Conservation (phyloP, 2,888 invertebrate genomes). For the Leucania comma region DNA sequence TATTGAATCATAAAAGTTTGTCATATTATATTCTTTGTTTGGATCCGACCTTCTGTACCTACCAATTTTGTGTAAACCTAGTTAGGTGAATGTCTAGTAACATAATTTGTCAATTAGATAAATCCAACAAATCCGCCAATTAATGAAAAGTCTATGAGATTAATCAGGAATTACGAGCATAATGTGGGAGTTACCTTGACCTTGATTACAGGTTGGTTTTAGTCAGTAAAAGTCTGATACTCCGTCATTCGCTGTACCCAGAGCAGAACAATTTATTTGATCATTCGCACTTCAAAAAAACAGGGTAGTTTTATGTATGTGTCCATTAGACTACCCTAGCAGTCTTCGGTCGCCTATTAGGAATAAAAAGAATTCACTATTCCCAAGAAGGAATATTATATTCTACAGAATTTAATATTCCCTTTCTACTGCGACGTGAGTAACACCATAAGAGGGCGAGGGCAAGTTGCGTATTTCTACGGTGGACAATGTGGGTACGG, state of each 20-base stretch:
- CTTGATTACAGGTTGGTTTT: too few species aligned
- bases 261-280: too few species aligned
- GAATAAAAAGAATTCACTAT: too few species aligned
- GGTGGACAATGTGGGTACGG: too few species aligned
- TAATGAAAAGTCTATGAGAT: constrained; percentile 5
- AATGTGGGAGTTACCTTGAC: too few species aligned
- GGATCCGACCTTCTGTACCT: background rate
- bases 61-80: constrained; percentile 3
- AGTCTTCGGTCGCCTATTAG: background rate
- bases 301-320: too few species aligned
- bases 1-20: background rate
- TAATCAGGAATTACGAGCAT: background rate
- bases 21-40: background rate
- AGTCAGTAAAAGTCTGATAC: too few species aligned
- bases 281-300: too few species aligned
- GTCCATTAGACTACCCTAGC: too few species aligned
- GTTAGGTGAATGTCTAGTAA: constrained; percentile 13
- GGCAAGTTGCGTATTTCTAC: too few species aligned
- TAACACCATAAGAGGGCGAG: background rate
- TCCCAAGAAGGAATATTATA: too few species aligned
- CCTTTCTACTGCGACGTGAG: background rate
- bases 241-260: too few species aligned
- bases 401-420: background rate
- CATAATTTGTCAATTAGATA: constrained; percentile 42
- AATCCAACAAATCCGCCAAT: constrained; percentile 15